A percentile compares a stretch with the other conserved stretches of the same genome.
Evolutionary conservation across 2,888 invertebrate genomes (phyloP).

Genomic region (Prosapia bicincta): DNA sequence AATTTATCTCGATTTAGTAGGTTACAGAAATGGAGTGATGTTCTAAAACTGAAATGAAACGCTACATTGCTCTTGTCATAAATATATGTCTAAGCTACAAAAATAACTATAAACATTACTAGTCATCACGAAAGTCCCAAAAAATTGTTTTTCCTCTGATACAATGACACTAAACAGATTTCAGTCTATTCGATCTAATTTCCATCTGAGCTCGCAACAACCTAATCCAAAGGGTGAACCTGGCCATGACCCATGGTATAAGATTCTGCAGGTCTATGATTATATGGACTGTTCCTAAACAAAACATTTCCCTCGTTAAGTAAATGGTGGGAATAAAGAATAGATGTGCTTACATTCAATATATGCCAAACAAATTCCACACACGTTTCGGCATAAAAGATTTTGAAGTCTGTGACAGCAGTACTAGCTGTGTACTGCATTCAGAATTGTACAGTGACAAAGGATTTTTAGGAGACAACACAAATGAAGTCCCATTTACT

Average conservation of each 20-base stretch:
- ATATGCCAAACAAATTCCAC: conserved; percentile 13
- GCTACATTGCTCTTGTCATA: conserved; percentile 4
- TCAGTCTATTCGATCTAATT: neutral
- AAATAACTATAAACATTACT: conserved; percentile 7
- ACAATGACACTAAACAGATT: conserved; percentile 4
- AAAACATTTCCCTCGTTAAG: conserved; percentile 20
- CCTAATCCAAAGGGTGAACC: neutral
- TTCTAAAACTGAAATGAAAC: conserved; percentile 13
- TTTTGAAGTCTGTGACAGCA: conserved; percentile 20
- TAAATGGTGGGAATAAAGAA: conserved; percentile 26
- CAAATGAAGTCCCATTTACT: conserved; percentile 3
- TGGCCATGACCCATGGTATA: conserved; percentile 16
- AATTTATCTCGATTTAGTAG: no score
- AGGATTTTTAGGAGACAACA: conserved; percentile 1
- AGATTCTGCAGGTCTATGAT: neutral
- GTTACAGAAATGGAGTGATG: no score
- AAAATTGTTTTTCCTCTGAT: neutral
- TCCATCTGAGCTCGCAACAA: neutral
- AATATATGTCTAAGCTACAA: conserved; percentile 12
- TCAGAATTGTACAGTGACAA: conserved; percentile 16
- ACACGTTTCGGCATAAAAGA: conserved; percentile 18
- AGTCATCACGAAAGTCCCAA: neutral
- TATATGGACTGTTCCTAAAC: conserved; percentile 12
- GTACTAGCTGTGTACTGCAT: conserved; percentile 16
- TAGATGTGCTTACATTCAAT: neutral